phyloP scores from a whole-genome alignment of 2,888 invertebrate species.

The Brenthis daphne region DNA sequence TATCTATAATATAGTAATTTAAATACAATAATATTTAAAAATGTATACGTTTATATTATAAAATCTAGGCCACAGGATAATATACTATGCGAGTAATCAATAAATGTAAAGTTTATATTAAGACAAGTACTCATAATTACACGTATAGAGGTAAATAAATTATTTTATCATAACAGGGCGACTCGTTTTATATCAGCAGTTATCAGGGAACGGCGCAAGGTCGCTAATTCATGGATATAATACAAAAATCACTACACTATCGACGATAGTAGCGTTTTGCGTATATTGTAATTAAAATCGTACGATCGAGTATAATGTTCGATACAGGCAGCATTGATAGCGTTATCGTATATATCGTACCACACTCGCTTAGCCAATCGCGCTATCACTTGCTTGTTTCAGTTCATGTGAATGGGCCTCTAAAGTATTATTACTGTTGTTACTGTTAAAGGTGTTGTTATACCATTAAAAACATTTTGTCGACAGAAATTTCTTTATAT shows the following conservation, averaged over 20 bases:
- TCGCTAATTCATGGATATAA: slow-evolving; percentile 5
- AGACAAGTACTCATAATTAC: not conserved
- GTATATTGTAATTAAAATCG: slow-evolving; percentile 28
- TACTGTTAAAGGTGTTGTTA: too few relatives aligned
- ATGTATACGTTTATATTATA: too few relatives aligned
- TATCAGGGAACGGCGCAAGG: slow-evolving; percentile 15
- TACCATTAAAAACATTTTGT: too few relatives aligned
- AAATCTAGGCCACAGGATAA: too few relatives aligned
- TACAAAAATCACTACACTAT: slow-evolving; percentile 17
- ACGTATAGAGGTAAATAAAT: not conserved
- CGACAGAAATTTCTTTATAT: too few relatives aligned
- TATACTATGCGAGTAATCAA: too few relatives aligned
- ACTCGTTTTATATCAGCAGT: slow-evolving; percentile 8
- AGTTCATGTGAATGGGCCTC: too few relatives aligned
- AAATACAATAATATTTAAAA: too few relatives aligned
- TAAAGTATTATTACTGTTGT: too few relatives aligned
- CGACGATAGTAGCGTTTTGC: slow-evolving; percentile 12
- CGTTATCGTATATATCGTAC: not conserved
- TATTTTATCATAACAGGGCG: not conserved
- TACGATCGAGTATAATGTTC: slow-evolving; percentile 28
- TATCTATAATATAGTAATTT: too few relatives aligned
- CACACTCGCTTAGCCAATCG: not conserved
- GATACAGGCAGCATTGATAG: not conserved
- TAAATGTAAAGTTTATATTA: not conserved
- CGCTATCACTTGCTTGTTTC: too few relatives aligned